Evolutionary conservation across 1,140 invertebrate species (phyloP), one percentile per base, ranked within the genome.

Genomic region (Wiebesia pumilae): DNA sequence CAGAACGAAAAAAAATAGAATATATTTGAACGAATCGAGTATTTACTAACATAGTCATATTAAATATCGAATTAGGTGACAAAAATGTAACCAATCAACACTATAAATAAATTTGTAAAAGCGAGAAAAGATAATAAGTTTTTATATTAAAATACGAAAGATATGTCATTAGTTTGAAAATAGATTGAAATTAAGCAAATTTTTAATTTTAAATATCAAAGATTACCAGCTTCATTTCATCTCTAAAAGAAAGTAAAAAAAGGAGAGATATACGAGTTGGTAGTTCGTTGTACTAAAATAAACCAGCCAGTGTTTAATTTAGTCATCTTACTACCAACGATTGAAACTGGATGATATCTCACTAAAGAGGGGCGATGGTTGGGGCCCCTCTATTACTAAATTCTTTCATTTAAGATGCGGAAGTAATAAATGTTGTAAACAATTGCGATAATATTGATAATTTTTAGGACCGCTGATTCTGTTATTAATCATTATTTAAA

Each of bases 231-330:
- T 27, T 62, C 24, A 62, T 62, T 27, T 62, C 7, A 69, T 12
- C 35, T 35, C 6, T 69, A 69, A 69, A 33, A 33, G 21, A 43
- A 77, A 77, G 3, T 43, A 43, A 19, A 77, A 21, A 30, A 77
- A 69, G 83, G 77, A n/a, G 75, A 85, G 77, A 85, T 85, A 85
- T 80, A 54, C 19, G 77, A 85, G 62, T 80, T 85, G 58, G 62
- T 77, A 33, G 75, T 85, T 33, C 0, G 62, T 14, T 80, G 30
- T 69, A 80, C 62, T 71, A 79, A 80, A 79, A 54, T 67, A 38
- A 85, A 80, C 10, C 16, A 2, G 30, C 10, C 0, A 67, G 24
- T 4, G 33, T 80, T 85, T 85, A 30, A 47, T 79, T 80, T 54
- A 71, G 43, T 69, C 33, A n/a, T n/a, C 75, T 43, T 79, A 85